Percentiles rank a stretch among this genome's conserved stretches.
These are phyloP conservation scores for Crax fasciolata DNA, from an alignment of 2,797 vertebrate genomes.

Conservation along the genomic window DNA sequence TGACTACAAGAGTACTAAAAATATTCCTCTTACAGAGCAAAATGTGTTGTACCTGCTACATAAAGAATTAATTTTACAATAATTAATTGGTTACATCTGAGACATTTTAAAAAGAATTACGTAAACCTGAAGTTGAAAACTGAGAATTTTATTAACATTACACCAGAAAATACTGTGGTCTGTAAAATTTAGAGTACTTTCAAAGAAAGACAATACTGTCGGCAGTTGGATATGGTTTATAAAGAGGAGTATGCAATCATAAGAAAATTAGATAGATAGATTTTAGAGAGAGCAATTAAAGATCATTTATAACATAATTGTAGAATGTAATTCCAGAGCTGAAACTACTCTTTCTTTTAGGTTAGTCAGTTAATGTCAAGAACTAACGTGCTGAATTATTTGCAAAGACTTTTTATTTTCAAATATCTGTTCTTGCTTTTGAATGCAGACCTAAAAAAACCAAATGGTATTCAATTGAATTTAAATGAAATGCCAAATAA, in stretches of 20 bases:
- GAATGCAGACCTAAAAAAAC: neutral
- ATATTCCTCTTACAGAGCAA: neutral
- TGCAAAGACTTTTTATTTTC: neutral
- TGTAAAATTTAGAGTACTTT: neutral
- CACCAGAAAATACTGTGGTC: neutral
- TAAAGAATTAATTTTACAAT: neutral
- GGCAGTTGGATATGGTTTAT: neutral
- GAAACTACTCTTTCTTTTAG: neutral
- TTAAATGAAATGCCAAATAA: neutral
- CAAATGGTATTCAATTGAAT: neutral
- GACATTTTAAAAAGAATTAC: neutral
- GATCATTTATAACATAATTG: neutral
- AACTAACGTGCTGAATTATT: neutral
- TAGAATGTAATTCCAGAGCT: neutral
- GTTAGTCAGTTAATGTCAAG: neutral
- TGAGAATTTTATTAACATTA: neutral
- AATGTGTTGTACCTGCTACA: neutral
- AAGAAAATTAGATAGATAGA: slow-evolving; percentile 44
- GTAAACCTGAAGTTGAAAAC: neutral
- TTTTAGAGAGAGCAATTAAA: slow-evolving; percentile 48
- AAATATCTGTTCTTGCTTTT: neutral
- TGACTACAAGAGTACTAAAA: neutral
- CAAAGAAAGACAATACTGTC: neutral
- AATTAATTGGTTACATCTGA: neutral
- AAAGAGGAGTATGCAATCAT: slow-evolving; percentile 8